Evolutionary conservation across 2,113 vertebrate genomes (phyloP), one percentile per base, ranked within the genome.

Genomic region (Cepphus grylle): DNA sequence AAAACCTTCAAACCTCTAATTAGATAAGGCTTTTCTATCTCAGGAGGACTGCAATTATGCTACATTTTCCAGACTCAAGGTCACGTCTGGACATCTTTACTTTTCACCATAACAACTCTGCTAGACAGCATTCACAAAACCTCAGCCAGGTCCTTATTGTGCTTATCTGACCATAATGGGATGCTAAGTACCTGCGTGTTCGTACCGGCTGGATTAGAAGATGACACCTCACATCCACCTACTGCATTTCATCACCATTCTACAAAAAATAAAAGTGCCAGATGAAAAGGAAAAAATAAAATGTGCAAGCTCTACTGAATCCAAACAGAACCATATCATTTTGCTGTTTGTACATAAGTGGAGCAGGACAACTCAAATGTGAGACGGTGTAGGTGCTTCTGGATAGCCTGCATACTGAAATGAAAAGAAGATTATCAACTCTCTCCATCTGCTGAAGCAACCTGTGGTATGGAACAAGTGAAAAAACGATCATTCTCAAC

Each of bases 31-130:
- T 89, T 56, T 78, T 85, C 94, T 76, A 81, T 40, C 91, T 90
- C 81, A 87, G 77, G 45, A 96, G 82, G 29, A 90, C 18, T 81
- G 13, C 63, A 87, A 81, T 89, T 85, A 91, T 9, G 43, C 40
- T 79, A 81, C 32, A 62, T 80, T 96, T 96, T 96, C 91, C 94
- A 97, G 58, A 92, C 67, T 77, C 74, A 81, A 81, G 76, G 69
- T 53, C 55, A 93, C 23, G 74, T 61, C 86, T 92, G 66, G 94
- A 94, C 93, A 94, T 62, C 55, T 67, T 95, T 76, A 91, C 58
- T 91, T 90, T 96, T 92, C 84, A 88, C 70, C 30, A 7, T 45
- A 86, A 52, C 4, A 94, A n/a, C 36, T 77, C 72, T 59, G 32
- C 56, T 30, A 87, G 59, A 45, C 12, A 53, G 38, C 43, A 77